phyloP scores from a whole-genome alignment of 35 echinoderm and acorn worm species.

The Lytechinus pictus region DNA sequence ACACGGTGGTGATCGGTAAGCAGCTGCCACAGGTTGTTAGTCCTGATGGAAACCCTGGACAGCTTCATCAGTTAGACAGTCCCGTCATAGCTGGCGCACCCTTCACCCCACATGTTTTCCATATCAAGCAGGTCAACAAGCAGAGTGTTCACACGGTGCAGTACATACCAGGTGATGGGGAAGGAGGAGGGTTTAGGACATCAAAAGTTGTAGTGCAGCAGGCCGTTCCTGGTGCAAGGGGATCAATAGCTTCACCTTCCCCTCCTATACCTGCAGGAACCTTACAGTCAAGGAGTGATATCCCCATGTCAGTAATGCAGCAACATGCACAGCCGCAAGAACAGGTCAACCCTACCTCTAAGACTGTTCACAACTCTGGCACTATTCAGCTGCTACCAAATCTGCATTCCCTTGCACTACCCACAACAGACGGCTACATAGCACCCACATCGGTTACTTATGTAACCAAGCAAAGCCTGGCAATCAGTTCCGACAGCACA shows the following conservation, averaged over 20 bases:
- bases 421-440: slow-evolving; percentile 41
- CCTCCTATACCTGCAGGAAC: slow-evolving; percentile 43
- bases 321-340: neutral
- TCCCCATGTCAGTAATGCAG: slow-evolving; percentile 5
- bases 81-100: neutral
- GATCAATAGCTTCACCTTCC: neutral
- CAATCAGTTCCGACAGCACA: slow-evolving; percentile 32
- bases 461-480: slow-evolving; percentile 56
- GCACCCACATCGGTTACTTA: slow-evolving; percentile 75
- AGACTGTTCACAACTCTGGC: slow-evolving; percentile 17
- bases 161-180: slow-evolving; percentile 31
- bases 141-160: slow-evolving; percentile 42
- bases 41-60: slow-evolving; percentile 6
- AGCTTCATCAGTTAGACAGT: slow-evolving; percentile 27
- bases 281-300: neutral
- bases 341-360: slow-evolving; percentile 1
- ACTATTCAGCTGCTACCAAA: slow-evolving; percentile 28
- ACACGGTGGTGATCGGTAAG: slow-evolving; percentile 25
- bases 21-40: slow-evolving; percentile 46
- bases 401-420: slow-evolving; percentile 30
- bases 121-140: slow-evolving; percentile 28
- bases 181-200: slow-evolving; percentile 35
- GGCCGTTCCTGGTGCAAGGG: neutral
- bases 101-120: slow-evolving; percentile 30
- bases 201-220: slow-evolving; percentile 47